Percentiles rank a stretch among this genome's conserved stretches.
phyloP scores from a whole-genome alignment of 2,888 invertebrate species.

The Rhorus exstirpatorius region DNA sequence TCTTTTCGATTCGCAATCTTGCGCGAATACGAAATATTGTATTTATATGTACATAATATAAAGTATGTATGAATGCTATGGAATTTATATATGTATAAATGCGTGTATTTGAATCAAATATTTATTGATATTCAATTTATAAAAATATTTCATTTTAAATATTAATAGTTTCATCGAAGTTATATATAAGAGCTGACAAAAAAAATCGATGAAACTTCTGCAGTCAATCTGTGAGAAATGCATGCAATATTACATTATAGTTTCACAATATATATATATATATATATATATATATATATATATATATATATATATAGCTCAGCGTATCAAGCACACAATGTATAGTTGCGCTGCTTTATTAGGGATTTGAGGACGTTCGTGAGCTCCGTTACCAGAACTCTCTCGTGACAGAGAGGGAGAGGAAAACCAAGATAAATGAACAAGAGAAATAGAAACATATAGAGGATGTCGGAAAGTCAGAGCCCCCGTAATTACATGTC shows the following conservation, averaged over 20 bases:
- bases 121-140: too few species aligned
- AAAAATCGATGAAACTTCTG: too few species aligned
- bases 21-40: too few species aligned
- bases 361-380: conserved; percentile 3
- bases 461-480: conserved; percentile 30
- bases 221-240: too few species aligned
- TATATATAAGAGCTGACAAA: too few species aligned
- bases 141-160: too few species aligned
- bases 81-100: too few species aligned
- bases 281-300: too few species aligned
- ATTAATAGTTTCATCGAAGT: too few species aligned
- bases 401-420: neutral
- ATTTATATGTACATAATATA: too few species aligned
- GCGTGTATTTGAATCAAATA: too few species aligned
- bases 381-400: conserved; percentile 22
- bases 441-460: conserved; percentile 21
- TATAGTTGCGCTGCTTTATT: neutral
- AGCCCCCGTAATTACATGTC: conserved; percentile 65
- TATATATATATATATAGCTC: neutral
- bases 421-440: conserved; percentile 24
- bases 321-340: neutral
- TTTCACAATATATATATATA: neutral
- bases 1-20: neutral
- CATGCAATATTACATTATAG: neutral
- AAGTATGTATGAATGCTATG: too few species aligned